Conservation (phyloP, 2,797 vertebrate genomes). For the Cercopithecus neglectus region DNA sequence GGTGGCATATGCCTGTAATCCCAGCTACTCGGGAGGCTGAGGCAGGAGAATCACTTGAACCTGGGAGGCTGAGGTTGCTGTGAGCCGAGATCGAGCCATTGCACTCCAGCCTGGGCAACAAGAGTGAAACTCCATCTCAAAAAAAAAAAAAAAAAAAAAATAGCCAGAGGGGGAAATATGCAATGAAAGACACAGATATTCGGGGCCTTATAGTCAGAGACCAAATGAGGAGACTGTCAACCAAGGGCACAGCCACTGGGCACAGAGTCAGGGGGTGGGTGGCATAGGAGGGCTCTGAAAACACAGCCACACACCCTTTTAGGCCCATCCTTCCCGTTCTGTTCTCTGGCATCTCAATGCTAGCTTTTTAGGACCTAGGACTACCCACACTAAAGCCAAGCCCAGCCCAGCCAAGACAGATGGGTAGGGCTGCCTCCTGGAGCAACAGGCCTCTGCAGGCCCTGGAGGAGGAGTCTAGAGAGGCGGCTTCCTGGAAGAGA, state of each 20-base stretch:
- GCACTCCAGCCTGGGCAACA: too few species aligned
- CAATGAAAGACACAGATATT: background rate
- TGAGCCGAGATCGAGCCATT: too few species aligned
- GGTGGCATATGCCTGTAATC: too few species aligned
- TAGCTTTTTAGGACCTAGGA: background rate
- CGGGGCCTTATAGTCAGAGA: background rate
- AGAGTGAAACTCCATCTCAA: too few species aligned
- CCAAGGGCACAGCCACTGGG: background rate
- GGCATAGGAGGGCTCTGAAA: background rate
- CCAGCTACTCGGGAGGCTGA: too few species aligned
- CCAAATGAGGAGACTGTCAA: background rate
- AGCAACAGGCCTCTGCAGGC: background rate
- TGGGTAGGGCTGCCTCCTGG: constrained; percentile 24
- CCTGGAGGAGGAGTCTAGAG: background rate
- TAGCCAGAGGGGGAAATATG: background rate
- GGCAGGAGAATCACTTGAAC: too few species aligned
- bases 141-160: too few species aligned
- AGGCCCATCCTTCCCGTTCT: background rate
- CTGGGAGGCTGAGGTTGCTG: too few species aligned
- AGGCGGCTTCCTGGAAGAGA: background rate
- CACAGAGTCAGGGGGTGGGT: background rate
- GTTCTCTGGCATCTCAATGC: background rate
- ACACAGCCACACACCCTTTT: background rate
- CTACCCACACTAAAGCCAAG: background rate
- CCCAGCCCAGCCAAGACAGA: constrained; percentile 8